phyloP scores from a whole-genome alignment of 2,113 vertebrate species.

The Rhipidura dahli region DNA sequence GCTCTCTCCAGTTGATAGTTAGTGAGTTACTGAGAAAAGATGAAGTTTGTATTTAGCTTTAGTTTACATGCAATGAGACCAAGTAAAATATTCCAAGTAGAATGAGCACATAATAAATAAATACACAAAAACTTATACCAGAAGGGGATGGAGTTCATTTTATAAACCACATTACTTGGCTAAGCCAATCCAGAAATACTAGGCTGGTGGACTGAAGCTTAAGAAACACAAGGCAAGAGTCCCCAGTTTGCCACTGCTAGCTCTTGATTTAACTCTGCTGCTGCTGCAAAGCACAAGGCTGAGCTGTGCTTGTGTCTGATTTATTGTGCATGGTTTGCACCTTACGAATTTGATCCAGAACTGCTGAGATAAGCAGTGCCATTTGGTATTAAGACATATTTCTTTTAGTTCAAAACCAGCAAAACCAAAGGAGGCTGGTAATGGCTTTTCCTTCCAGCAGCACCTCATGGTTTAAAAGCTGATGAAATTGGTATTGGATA shows the following conservation, averaged over 20 bases:
- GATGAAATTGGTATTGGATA: not conserved
- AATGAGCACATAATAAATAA: not conserved
- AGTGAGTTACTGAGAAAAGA: constrained; percentile 54
- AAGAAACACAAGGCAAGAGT: not conserved
- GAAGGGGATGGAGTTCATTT: not conserved
- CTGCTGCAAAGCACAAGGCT: not conserved
- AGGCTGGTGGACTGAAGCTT: not conserved
- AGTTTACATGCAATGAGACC: constrained; percentile 41
- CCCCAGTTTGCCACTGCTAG: not conserved
- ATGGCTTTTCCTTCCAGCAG: not conserved
- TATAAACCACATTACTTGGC: not conserved
- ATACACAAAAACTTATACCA: constrained; percentile 2
- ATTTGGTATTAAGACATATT: not conserved
- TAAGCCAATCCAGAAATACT: not conserved
- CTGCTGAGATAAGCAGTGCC: not conserved
- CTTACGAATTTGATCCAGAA: not conserved
- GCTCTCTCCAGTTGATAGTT: constrained; percentile 37
- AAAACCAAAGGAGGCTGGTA: not conserved
- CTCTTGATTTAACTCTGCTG: not conserved
- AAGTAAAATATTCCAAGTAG: constrained; percentile 36
- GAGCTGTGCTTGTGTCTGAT: not conserved
- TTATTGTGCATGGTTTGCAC: not conserved
- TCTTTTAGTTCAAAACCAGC: not conserved
- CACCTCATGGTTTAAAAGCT: not conserved
- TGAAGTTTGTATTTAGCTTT: constrained; percentile 47